A percentile compares a stretch with the other conserved stretches of the same genome.
Conservation (phyloP, 1,140 invertebrate species). For the Drosophila athabasca region DNA sequence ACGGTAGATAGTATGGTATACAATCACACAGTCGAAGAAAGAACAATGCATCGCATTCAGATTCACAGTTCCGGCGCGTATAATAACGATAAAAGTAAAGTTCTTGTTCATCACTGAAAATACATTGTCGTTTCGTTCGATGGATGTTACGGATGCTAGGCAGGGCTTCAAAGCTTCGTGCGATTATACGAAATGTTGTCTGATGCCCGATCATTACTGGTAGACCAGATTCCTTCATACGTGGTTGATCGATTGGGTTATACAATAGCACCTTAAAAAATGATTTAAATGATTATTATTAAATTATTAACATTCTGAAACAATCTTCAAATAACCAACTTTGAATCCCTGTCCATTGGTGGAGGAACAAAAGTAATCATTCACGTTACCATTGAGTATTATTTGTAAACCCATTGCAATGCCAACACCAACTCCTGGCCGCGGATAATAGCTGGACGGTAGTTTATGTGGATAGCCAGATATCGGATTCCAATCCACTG, state of each 20-base stretch:
- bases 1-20: conserved; percentile 88
- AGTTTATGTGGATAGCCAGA: conserved; percentile 59
- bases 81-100: conserved; percentile 72
- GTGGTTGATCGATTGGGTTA: conserved; percentile 75
- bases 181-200: conserved; percentile 59
- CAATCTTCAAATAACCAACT: conserved; percentile 68
- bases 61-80: conserved; percentile 86
- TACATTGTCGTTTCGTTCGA: conserved; percentile 63
- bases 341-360: conserved; percentile 92
- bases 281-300: neutral
- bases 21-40: conserved; percentile 87
- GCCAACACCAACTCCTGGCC: conserved; percentile 85
- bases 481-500: conserved; percentile 87
- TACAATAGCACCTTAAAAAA: conserved; percentile 61
- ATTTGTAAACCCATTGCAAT: conserved; percentile 88
- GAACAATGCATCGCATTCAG: conserved; percentile 89
- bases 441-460: conserved; percentile 62
- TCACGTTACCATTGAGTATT: conserved; percentile 87
- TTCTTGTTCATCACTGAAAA: conserved; percentile 71
- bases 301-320: neutral
- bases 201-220: conserved; percentile 66
- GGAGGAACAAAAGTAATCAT: conserved; percentile 91
- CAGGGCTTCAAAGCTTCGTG: conserved; percentile 59
- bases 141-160: conserved; percentile 50
- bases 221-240: conserved; percentile 70